Conservation (phyloP, 2,113 vertebrate species). For the Ramphastos sulfuratus region DNA sequence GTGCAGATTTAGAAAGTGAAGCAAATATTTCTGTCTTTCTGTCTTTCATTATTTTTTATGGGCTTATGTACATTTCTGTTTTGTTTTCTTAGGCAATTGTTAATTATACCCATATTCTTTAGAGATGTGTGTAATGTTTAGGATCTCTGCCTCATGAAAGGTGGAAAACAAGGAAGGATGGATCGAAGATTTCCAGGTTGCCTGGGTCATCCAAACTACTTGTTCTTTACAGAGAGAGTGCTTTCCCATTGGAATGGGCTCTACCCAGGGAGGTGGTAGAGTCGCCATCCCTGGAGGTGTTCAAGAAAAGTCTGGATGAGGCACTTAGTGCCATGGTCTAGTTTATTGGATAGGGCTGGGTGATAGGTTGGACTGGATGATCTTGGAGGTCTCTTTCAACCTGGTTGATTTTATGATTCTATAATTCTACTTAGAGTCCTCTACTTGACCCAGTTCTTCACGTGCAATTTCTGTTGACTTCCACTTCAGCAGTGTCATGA, state of each 20-base stretch:
- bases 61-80: not conserved
- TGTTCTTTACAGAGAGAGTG: too few relatives aligned
- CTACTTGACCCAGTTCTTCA: slow-evolving; percentile 28
- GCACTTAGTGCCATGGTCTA: too few relatives aligned
- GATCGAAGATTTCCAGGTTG: slow-evolving; percentile 23
- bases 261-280: too few relatives aligned
- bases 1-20: not conserved
- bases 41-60: not conserved
- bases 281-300: too few relatives aligned
- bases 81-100: slow-evolving; percentile 25
- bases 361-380: too few relatives aligned
- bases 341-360: too few relatives aligned
- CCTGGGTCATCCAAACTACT: slow-evolving; percentile 11
- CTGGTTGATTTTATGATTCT: too few relatives aligned
- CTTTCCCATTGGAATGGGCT: too few relatives aligned
- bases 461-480: not conserved
- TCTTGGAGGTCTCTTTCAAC: too few relatives aligned
- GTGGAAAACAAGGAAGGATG: slow-evolving; percentile 27
- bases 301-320: too few relatives aligned
- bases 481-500: not conserved
- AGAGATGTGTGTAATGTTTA: slow-evolving; percentile 35
- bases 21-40: slow-evolving; percentile 2
- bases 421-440: not conserved
- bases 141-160: not conserved
- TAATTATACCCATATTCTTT: not conserved